Evolutionary conservation across 2,113 vertebrate species (phyloP), one percentile per base, ranked within the genome.

Genomic region (Heterotis niloticus): DNA sequence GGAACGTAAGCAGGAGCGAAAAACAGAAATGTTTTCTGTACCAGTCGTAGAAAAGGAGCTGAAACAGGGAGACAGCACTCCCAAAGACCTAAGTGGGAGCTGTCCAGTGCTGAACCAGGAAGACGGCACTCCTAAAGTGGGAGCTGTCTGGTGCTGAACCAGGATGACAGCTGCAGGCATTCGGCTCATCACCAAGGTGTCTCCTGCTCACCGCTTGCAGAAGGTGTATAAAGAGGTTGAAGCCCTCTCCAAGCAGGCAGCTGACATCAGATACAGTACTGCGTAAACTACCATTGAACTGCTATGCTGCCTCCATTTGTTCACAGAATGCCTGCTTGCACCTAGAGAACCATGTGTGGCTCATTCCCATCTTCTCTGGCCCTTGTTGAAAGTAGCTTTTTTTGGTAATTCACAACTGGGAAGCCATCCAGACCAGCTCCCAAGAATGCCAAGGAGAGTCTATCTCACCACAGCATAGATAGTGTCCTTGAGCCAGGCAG

Each of bases 401-500:
- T 72, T 24, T 23, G 5, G 14, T 62, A 44, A 44, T 44, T 44
- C 34, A 62, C 59, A 62, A 62, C 14, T 62, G 59, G 20, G 13
- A 62, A 62, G 2, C 59, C 20, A 20, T 20, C 59, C 59, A 62
- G 59, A 62, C 59, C 10, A 11, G 20, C 20, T 62, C 20, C 20
- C 24, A 51, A 24, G 23, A 20, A 72, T 51, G 10, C 52, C 0
- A 13, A 72, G 52, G 70, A 56, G 54, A 56, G 52, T 26, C 59
- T 62, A 51, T 72, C 51, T 44, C 70, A 56, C 44, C 24, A 69
- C 23, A 20, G 51, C 20, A 56, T 56, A 13, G 20, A 77, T 78
- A 60, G 79, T 84, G 88, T 88, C 89, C 88, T 91, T 90, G 88
- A 88, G 84, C 81, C 64, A 69, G 70, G 4, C 82, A 44, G 84